Percentiles rank a stretch among this genome's conserved stretches.
These are phyloP conservation scores for Knipowitschia caucasica DNA, from an alignment of 2,797 vertebrate genomes.

Conservation along the genomic window DNA sequence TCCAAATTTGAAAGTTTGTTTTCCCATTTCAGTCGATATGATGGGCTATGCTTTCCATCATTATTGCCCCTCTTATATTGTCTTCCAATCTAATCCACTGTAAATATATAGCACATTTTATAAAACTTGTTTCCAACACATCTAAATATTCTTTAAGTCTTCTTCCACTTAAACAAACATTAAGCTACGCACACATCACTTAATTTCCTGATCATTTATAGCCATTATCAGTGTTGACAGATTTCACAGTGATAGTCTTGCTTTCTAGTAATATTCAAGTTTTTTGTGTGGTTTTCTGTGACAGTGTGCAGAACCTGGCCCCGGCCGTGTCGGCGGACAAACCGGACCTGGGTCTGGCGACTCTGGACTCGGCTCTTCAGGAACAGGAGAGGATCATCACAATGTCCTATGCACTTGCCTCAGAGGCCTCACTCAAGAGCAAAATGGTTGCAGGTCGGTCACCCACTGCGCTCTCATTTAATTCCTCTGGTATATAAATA, in stretches of 20 bases:
- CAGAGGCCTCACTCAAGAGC: slow-evolving; percentile 95
- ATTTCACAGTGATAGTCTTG: background rate
- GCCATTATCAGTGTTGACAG: too few species aligned
- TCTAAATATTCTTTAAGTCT: too few species aligned
- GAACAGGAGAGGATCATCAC: slow-evolving; percentile 96
- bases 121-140: too few species aligned
- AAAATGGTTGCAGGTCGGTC: slow-evolving; percentile 93
- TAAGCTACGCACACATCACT: too few species aligned
- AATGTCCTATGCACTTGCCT: slow-evolving; percentile 95
- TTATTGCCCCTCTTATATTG: too few species aligned
- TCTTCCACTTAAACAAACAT: too few species aligned
- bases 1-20: too few species aligned
- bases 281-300: slow-evolving; percentile 13
- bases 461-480: background rate
- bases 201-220: too few species aligned
- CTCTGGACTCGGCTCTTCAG: slow-evolving; percentile 85
- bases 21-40: too few species aligned
- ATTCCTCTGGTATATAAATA: slow-evolving; percentile 1
- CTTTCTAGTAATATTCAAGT: background rate
- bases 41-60: too few species aligned
- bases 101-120: too few species aligned
- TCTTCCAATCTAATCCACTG: too few species aligned
- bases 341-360: slow-evolving; percentile 66
- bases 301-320: slow-evolving; percentile 87
- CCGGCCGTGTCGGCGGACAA: slow-evolving; percentile 76